Base-by-base conservation (phyloP, 2,888 invertebrate species). In the Subacronicta megacephala region DNA sequence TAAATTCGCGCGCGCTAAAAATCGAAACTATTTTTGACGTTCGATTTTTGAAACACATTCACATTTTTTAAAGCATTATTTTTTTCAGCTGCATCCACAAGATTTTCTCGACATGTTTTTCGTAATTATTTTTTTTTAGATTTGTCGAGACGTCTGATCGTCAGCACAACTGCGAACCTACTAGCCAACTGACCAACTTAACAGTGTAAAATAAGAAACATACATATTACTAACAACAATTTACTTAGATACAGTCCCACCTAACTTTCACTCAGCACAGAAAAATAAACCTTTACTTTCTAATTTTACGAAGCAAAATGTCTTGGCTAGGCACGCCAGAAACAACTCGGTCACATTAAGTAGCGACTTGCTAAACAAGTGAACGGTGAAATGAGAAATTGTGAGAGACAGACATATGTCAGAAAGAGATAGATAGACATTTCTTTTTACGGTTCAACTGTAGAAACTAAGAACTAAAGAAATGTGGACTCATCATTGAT, bases 321-420 rank as follows among this genome's bases (percentile, higher is more conserved):
- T 12, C 9, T n/a, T 29, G 6, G 43, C 49, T 15, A 40, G 35
- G 59, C 16, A 23, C 43, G 58, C 47, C 33, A 41, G 38, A 55
- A 79, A 72, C 83, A 83, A 90, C 92, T 82, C 72, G 75, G 85
- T 90, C 86, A 74, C 56, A 82, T 55, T 88, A 74, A 84, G 65
- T 62, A 57, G 50, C 53, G 70, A 90, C 85, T 91, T 76, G 94
- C 92, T 94, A 93, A 94, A 90, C 94, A 89, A 92, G 93, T 93
- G 93, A 94, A 92, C 93, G 94, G 94, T 93, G 93, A 93, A 93
- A 93, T 92, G 92, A 91, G 92, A 93, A 93, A 93, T 93, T 91
- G 90, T 89, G 87, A 84, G 88, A 90, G 91, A 93, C 80, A 80
- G 85, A 78, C 78, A 73, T 83, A 83, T 75, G 83, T 76, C 57